A percentile compares a stretch with the other conserved stretches of the same genome.
Evolutionary conservation across 2,888 invertebrate species (phyloP).

Genomic region (Hyles lineata): DNA sequence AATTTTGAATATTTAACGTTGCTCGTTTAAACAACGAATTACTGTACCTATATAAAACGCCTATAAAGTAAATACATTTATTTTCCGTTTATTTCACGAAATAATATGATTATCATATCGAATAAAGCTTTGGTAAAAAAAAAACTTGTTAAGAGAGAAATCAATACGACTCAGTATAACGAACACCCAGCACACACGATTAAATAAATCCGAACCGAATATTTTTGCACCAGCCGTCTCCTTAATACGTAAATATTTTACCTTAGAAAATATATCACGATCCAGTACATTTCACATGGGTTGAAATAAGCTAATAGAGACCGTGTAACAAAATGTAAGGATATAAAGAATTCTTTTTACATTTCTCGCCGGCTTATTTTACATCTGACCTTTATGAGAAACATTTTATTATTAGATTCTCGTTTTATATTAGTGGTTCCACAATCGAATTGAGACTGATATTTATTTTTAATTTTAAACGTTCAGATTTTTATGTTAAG

Average conservation of each 20-base stretch:
- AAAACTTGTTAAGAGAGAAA: not conserved
- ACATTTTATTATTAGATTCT: not conserved
- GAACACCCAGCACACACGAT: slow-evolving; percentile 3
- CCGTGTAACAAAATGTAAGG: slow-evolving; percentile 23
- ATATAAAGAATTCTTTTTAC: slow-evolving; percentile 19
- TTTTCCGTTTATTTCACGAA: too few relatives aligned
- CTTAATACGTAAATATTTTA: slow-evolving; percentile 41
- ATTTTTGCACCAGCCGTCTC: slow-evolving; percentile 12
- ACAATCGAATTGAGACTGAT: too few relatives aligned
- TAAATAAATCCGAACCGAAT: not conserved
- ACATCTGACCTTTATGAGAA: not conserved
- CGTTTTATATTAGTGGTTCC: not conserved
- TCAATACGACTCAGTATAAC: not conserved
- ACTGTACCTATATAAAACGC: too few relatives aligned
- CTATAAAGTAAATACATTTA: too few relatives aligned
- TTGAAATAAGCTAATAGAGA: slow-evolving; percentile 23
- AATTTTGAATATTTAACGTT: too few relatives aligned
- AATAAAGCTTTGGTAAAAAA: not conserved
- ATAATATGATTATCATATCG: not conserved
- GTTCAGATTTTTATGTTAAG: too few relatives aligned
- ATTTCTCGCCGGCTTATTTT: slow-evolving; percentile 12
- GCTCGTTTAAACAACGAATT: too few relatives aligned
- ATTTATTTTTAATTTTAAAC: too few relatives aligned
- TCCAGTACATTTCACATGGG: slow-evolving; percentile 18
- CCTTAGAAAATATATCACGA: slow-evolving; percentile 21